Evolutionary conservation across 53 echinoderm and acorn worm species (phyloP).

Genomic region (Holothuria leucospilota): DNA sequence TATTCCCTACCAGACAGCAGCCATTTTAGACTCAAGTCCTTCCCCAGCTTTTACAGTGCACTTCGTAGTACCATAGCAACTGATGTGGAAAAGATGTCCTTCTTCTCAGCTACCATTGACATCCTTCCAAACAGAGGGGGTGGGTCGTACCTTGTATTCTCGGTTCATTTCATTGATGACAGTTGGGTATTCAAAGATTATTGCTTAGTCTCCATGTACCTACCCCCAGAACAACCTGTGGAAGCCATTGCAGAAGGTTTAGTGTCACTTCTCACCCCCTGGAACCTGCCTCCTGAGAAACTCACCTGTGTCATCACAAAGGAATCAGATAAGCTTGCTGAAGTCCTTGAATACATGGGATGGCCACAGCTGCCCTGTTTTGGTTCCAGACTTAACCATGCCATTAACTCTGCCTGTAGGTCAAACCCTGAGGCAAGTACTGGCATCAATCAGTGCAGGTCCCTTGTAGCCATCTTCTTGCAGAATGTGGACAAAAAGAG

Average conservation of each 20-base stretch:
- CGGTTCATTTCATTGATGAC: slow-evolving; percentile 42
- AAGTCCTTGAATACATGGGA: slow-evolving; percentile 20
- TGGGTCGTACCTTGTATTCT: slow-evolving; percentile 22
- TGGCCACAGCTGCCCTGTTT: slow-evolving; percentile 38
- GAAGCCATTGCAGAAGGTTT: slow-evolving; percentile 9
- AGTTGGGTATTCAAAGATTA: slow-evolving; percentile 21
- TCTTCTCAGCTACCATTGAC: slow-evolving; percentile 28
- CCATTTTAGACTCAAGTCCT: slow-evolving; percentile 12
- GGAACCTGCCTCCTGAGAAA: slow-evolving; percentile 37
- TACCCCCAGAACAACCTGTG: slow-evolving; percentile 20
- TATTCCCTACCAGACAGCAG: slow-evolving; percentile 22
- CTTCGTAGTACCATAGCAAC: slow-evolving; percentile 15
- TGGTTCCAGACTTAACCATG: slow-evolving; percentile 21
- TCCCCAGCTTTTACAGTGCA: slow-evolving; percentile 35
- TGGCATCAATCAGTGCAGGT: slow-evolving; percentile 5
- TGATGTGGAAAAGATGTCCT: slow-evolving; percentile 30
- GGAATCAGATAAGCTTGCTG: not conserved
- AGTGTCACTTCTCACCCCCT: slow-evolving; percentile 25
- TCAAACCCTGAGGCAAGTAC: not conserved
- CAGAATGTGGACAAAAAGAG: slow-evolving; percentile 30
- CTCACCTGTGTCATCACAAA: slow-evolving; percentile 25
- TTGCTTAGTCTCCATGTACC: slow-evolving; percentile 20
- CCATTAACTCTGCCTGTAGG: slow-evolving; percentile 10
- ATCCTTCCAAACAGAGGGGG: not conserved
- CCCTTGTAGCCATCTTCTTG: slow-evolving; percentile 23